Base-by-base conservation (phyloP, 2,888 invertebrate species). In the Pterobdella sp. region DNA sequence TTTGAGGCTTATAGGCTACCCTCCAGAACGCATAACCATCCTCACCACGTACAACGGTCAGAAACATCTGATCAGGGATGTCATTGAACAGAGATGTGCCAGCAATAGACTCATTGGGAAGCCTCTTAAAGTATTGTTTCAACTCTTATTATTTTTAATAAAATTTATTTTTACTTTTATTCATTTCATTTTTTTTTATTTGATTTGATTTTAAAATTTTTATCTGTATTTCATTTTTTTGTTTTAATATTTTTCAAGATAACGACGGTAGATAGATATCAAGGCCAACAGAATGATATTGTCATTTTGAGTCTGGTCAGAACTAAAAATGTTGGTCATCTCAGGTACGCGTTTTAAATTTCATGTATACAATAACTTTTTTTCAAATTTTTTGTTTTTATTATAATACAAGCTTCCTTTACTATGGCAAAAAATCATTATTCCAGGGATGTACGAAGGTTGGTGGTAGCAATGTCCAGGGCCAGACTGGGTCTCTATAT, bases 281-380 rank as follows among this genome's bases (percentile, higher is more conserved):
- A 99, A 82, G 98, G 98, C 74, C 98, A 99, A 82, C 98, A 99
- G 85, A 99, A 99, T 84, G 98, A 99, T 85, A 94, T 93, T 81
- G 94, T 99, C 75, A 87, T 99, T 26, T 87, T 99, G 68, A 98
- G 97, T 0, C 85, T 99, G 67, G 98, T 99, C 32, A 88, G 96
- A 76, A 97, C 97, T 0, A 90, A 90, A 81, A 92, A 94, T 0
- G 96, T 98, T n/a, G 98, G 98, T 52, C 98, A 98, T 86, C 87
- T 98, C 75, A 70, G 36, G 63, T 64, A 37, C 67, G 34, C n/a
- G 35, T 34, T 36, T 73, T 3, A 56, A 26, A 26, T n/a, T 3
- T 56, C 3, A 14, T 42, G 7, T 42, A 7, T 14, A 42, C 42
- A 7, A 42, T 18, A 7, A 42, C 7, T 42, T 18, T 42, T 42